A percentile compares a stretch with the other conserved stretches of the same genome.
Conservation (phyloP, 92 coral and sea anemone genomes). For the Porites divaricata region DNA sequence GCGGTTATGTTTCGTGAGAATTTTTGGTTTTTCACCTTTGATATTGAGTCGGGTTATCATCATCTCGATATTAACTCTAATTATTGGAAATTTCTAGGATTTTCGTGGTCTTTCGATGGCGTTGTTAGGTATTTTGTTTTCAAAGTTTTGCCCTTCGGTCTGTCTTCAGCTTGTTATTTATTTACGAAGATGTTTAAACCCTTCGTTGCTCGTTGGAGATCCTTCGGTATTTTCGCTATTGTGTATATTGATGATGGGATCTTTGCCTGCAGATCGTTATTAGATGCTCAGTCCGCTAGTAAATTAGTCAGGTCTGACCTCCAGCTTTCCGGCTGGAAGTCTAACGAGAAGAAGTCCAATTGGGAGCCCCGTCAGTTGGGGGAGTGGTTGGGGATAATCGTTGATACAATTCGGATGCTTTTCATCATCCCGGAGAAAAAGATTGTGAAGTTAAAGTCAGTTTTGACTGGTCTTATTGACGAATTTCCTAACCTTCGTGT, state of each 20-base stretch:
- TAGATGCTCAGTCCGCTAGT: neutral
- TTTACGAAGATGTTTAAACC: neutral
- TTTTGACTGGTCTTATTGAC: constrained; percentile 2
- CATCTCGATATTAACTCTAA: neutral
- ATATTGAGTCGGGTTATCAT: neutral
- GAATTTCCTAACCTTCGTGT: too few species aligned
- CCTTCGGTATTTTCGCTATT: neutral
- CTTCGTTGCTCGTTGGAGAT: neutral
- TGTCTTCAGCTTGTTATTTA: neutral
- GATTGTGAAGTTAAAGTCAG: neutral
- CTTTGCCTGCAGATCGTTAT: neutral
- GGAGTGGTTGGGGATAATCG: neutral
- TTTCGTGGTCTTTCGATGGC: too few species aligned
- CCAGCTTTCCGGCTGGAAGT: neutral
- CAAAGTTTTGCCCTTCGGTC: neutral
- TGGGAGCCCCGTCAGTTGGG: neutral
- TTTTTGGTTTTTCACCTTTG: constrained; percentile 41
- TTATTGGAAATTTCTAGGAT: neutral
- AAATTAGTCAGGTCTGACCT: constrained; percentile 1
- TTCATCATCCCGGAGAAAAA: neutral
- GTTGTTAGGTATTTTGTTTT: neutral
- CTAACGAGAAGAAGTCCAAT: neutral
- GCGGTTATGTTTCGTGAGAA: constrained; percentile 54
- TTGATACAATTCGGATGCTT: neutral
- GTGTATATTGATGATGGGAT: neutral